Evolutionary conservation across 2,113 vertebrate genomes (phyloP).

Genomic region (Mixornis gularis): DNA sequence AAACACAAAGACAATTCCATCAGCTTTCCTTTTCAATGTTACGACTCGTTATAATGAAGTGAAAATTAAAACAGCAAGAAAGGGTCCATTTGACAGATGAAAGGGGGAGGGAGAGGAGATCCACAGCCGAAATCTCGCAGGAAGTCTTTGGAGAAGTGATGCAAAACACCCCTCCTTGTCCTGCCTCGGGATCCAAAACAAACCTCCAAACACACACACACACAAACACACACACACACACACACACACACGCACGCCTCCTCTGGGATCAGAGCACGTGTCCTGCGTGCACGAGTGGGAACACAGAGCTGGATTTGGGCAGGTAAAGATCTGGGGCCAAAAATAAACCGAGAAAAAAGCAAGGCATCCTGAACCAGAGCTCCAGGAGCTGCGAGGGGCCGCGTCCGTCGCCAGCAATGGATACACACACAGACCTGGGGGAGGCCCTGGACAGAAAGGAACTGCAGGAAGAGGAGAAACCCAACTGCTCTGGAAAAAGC

Average conservation of each 20-base stretch:
- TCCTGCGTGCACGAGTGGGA: neutral
- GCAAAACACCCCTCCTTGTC: neutral
- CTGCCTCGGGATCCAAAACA: neutral
- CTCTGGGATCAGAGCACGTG: neutral
- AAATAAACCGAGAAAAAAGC: neutral
- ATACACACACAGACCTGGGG: constrained; percentile 24
- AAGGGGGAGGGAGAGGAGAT: constrained; percentile 54
- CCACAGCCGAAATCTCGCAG: constrained; percentile 58
- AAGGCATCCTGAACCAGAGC: neutral
- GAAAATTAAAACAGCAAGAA: constrained; percentile 60
- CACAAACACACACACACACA: neutral
- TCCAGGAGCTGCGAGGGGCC: constrained; percentile 14
- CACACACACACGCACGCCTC: neutral
- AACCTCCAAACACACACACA: neutral
- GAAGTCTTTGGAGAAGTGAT: constrained; percentile 55
- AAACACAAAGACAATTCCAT: constrained; percentile 66
- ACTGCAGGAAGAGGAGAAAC: constrained; percentile 38
- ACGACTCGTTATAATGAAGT: constrained; percentile 59
- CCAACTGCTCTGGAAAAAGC: constrained; percentile 17
- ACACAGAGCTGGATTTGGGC: neutral
- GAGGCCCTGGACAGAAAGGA: constrained; percentile 5
- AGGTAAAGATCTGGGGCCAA: neutral
- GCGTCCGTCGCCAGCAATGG: constrained; percentile 26
- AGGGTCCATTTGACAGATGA: constrained; percentile 58
- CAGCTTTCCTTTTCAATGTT: constrained; percentile 64